These are phyloP conservation scores for Drosophila auraria DNA, from an alignment of 1,140 invertebrate species.

Conservation along the genomic window DNA sequence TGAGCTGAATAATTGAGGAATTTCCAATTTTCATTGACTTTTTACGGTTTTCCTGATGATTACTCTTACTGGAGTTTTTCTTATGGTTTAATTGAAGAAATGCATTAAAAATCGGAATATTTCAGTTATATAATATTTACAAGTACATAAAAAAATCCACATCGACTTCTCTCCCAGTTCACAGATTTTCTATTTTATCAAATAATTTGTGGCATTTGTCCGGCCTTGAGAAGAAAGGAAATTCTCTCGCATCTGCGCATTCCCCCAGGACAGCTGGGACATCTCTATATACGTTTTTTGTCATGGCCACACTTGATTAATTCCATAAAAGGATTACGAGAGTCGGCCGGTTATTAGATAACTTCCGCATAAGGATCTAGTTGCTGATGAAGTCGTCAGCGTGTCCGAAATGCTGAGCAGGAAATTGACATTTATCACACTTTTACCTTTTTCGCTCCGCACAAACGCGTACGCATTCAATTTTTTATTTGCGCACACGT, in stretches of 20 bases:
- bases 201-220: background rate
- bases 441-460: constrained; percentile 41
- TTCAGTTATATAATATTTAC: background rate
- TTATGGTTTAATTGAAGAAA: background rate
- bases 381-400: constrained; percentile 67
- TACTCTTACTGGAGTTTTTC: background rate
- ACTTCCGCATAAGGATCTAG: constrained; percentile 70
- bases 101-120: background rate
- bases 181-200: background rate
- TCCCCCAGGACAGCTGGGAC: constrained; percentile 45
- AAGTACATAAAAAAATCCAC: too few relatives aligned
- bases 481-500: constrained; percentile 79
- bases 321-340: constrained; percentile 78
- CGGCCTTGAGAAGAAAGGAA: background rate
- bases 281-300: constrained; percentile 23
- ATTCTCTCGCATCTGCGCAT: constrained; percentile 51
- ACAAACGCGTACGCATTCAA: constrained; percentile 19
- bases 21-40: constrained; percentile 30
- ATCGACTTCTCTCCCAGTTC: background rate
- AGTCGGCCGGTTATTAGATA: constrained; percentile 72
- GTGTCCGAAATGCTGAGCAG: constrained; percentile 83
- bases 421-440: constrained; percentile 84
- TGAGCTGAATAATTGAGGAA: constrained; percentile 70
- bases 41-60: constrained; percentile 49
- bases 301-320: constrained; percentile 81